Conservation (phyloP, 1,140 invertebrate species). For the Heliconius hewitsoni region DNA sequence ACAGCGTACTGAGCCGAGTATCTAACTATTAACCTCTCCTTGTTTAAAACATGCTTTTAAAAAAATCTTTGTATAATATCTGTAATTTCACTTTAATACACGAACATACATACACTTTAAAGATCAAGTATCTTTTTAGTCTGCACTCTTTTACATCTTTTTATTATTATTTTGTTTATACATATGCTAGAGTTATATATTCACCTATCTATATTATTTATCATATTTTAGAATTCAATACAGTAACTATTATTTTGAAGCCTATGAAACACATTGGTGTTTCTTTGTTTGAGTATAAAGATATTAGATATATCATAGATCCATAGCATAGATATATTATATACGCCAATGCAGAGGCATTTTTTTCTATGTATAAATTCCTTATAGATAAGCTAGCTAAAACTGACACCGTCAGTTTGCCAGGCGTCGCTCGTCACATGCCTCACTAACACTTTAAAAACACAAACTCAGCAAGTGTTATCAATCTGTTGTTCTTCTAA, state of each 20-base stretch:
- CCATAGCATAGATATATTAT: too few species aligned
- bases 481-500: background rate
- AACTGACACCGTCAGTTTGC: background rate
- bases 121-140: background rate
- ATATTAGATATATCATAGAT: too few species aligned
- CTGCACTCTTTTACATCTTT: background rate
- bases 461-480: background rate
- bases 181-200: background rate
- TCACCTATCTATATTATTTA: too few species aligned
- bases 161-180: background rate
- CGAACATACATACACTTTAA: slow-evolving; percentile 1
- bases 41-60: slow-evolving; percentile 15
- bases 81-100: slow-evolving; percentile 10
- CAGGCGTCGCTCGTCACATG: background rate
- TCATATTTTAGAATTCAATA: too few species aligned
- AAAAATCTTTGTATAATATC: slow-evolving; percentile 5
- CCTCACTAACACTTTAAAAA: slow-evolving; percentile 6
- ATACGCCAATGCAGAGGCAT: background rate
- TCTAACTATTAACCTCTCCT: slow-evolving; percentile 23
- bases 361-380: background rate
- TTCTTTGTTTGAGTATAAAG: too few species aligned
- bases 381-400: background rate
- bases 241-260: too few species aligned
- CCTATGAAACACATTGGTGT: too few species aligned
- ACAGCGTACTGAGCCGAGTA: slow-evolving; percentile 24